phyloP scores from a whole-genome alignment of 2,888 invertebrate genomes.

The Griposia aprilina region DNA sequence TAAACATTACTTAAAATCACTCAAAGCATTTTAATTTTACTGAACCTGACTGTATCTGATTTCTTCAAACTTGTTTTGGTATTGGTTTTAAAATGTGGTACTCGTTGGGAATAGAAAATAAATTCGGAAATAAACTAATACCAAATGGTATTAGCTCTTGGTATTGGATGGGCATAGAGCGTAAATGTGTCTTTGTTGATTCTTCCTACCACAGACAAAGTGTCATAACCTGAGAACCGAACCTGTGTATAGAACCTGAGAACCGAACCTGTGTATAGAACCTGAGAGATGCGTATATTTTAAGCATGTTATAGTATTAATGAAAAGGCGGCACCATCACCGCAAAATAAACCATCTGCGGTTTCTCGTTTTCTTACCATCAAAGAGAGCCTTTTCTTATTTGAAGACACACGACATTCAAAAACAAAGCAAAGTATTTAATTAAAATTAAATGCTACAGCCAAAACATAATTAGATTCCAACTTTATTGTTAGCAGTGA shows the following conservation, averaged over 20 bases:
- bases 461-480: constrained; percentile 63
- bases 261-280: too few species aligned
- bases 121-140: too few species aligned
- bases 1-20: too few species aligned
- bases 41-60: too few species aligned
- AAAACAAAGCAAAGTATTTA: constrained; percentile 35
- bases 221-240: constrained; percentile 15
- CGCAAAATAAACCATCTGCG: background rate
- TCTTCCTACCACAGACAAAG: constrained; percentile 10
- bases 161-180: too few species aligned
- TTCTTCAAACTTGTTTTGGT: too few species aligned
- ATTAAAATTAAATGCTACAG: constrained; percentile 56
- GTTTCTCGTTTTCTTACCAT: background rate
- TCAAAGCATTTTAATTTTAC: too few species aligned
- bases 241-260: too few species aligned
- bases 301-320: background rate
- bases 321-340: background rate
- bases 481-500: constrained; percentile 71
- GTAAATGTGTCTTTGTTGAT: constrained; percentile 2
- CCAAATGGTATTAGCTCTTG: too few species aligned
- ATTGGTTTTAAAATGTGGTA: too few species aligned
- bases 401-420: constrained; percentile 8
- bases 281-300: background rate
- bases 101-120: too few species aligned
- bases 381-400: constrained; percentile 11